phyloP scores from a whole-genome alignment of 2,888 invertebrate species.

The Diabrotica balteata region DNA sequence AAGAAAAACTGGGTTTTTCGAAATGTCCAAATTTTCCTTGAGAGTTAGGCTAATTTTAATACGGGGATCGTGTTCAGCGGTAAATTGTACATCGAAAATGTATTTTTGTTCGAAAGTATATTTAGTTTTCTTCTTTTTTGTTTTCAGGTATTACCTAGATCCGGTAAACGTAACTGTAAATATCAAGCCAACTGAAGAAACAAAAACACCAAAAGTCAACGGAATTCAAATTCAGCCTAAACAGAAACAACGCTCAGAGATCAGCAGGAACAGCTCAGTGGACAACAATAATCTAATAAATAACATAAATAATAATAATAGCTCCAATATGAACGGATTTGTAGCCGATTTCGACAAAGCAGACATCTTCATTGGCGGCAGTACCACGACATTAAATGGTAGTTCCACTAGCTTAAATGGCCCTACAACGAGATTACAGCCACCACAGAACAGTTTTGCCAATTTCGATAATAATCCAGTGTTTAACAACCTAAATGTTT shows the following conservation, averaged over 20 bases:
- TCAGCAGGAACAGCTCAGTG: slow-evolving; percentile 37
- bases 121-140: background rate
- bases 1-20: too few relatives aligned
- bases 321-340: slow-evolving; percentile 56
- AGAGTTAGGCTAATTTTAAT: too few relatives aligned
- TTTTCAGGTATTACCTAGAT: slow-evolving; percentile 56
- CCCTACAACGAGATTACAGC: slow-evolving; percentile 30
- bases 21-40: too few relatives aligned
- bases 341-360: slow-evolving; percentile 77
- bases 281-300: slow-evolving; percentile 18
- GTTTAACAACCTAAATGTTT: slow-evolving; percentile 61
- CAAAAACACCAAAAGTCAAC: slow-evolving; percentile 46
- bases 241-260: slow-evolving; percentile 48
- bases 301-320: slow-evolving; percentile 13
- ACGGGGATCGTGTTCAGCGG: too few relatives aligned
- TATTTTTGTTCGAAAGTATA: too few relatives aligned
- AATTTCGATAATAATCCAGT: slow-evolving; percentile 78
- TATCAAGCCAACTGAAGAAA: slow-evolving; percentile 29
- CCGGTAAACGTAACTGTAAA: slow-evolving; percentile 21
- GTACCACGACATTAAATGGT: slow-evolving; percentile 23
- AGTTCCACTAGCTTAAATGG: background rate
- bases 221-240: slow-evolving; percentile 39
- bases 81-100: too few relatives aligned
- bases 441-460: slow-evolving; percentile 63
- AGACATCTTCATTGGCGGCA: slow-evolving; percentile 67